Evolutionary conservation across 2,113 vertebrate species (phyloP).

Genomic region (Zosterops hypoxanthus): DNA sequence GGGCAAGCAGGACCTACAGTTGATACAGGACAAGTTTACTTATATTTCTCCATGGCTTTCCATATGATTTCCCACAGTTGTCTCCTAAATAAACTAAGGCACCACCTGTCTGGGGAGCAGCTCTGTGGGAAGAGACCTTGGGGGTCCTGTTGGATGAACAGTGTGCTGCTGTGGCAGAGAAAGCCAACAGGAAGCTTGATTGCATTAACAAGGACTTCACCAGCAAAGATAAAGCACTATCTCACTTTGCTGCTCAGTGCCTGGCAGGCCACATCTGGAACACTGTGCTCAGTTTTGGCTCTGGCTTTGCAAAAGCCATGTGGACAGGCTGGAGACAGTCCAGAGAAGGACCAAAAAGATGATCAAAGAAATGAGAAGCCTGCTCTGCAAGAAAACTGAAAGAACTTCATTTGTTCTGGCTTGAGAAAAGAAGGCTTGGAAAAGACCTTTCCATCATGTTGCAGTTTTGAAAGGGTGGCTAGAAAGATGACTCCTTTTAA

Average conservation of each 20-base stretch:
- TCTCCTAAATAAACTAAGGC: background rate
- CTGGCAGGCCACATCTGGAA: background rate
- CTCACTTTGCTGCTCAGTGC: background rate
- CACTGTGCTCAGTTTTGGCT: background rate
- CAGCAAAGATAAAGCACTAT: background rate
- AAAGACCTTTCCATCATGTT: too few species aligned
- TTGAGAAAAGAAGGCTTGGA: background rate
- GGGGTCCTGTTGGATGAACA: too few species aligned
- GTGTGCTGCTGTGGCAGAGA: background rate
- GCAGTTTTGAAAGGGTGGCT: background rate
- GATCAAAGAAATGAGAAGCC: background rate
- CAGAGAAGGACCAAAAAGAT: background rate
- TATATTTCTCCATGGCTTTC: background rate
- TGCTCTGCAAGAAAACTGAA: background rate
- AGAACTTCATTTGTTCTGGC: background rate
- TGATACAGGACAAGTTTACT: fast-evolving
- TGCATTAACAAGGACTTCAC: background rate
- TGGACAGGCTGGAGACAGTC: background rate
- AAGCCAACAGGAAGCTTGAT: background rate
- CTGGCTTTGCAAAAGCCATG: background rate
- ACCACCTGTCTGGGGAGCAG: too few species aligned
- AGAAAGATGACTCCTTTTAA: background rate
- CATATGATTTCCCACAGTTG: background rate
- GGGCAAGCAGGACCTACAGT: fast-evolving
- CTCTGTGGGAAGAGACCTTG: background rate